Conservation (phyloP, 30 jellyfish, hydroid and myxozoan species). For the Chrysaora quinquecirrha region DNA sequence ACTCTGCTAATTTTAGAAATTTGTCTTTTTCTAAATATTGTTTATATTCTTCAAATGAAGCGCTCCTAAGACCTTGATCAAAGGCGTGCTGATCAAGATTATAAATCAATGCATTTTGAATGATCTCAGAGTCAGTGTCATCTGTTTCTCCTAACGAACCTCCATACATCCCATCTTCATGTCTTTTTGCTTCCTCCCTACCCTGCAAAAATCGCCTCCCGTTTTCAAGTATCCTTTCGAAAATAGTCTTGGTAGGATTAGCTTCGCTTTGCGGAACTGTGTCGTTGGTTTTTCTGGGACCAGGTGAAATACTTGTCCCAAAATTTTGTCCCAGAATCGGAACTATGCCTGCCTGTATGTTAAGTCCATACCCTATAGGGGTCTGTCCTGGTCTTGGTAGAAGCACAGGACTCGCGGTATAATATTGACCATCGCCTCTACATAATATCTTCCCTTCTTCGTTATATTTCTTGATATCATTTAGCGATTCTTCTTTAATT, state of each 20-base stretch:
- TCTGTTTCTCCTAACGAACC: background rate
- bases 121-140: background rate
- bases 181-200: background rate
- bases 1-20: slow-evolving; percentile 8
- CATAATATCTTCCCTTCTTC: too few species aligned
- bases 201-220: background rate
- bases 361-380: too few species aligned
- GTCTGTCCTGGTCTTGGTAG: too few species aligned
- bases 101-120: background rate
- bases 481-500: background rate
- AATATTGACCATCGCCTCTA: too few species aligned
- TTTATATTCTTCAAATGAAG: background rate
- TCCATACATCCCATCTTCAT: background rate
- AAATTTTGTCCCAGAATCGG: too few species aligned
- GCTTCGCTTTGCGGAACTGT: too few species aligned
- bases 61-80: background rate
- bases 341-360: too few species aligned
- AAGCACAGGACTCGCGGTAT: too few species aligned
- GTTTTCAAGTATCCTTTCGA: background rate
- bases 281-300: too few species aligned
- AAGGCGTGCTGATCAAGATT: background rate
- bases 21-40: background rate
- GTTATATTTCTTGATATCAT: too few species aligned
- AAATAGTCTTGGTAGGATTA: too few species aligned
- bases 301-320: too few species aligned